Conservation (phyloP, 2,113 vertebrate genomes). For the Pterocles gutturalis region DNA sequence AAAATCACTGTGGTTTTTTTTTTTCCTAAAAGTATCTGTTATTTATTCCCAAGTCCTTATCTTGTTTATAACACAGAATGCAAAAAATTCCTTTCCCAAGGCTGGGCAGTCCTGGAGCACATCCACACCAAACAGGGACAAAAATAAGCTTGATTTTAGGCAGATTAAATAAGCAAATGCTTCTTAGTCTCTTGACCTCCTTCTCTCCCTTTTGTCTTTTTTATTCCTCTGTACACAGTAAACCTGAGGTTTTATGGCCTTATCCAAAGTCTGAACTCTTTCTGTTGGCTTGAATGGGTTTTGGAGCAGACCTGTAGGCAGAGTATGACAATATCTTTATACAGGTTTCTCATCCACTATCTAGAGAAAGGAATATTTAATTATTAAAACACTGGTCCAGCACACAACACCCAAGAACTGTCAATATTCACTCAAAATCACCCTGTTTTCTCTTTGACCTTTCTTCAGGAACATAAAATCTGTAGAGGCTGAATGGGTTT, state of each 20-base stretch:
- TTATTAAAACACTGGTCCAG: background rate
- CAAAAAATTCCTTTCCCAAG: slow-evolving; percentile 66
- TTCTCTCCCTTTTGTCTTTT: background rate
- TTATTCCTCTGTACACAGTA: background rate
- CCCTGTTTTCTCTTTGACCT: slow-evolving; percentile 11
- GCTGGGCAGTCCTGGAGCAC: background rate
- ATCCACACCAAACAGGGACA: slow-evolving; percentile 13
- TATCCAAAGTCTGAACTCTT: background rate
- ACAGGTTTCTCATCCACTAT: background rate
- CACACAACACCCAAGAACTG: background rate
- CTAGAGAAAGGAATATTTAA: background rate
- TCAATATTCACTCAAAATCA: background rate
- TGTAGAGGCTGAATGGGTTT: background rate
- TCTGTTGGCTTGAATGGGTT: background rate
- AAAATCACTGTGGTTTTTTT: background rate
- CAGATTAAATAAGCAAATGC: slow-evolving; percentile 26
- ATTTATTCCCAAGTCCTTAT: slow-evolving; percentile 61
- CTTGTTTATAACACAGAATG: slow-evolving; percentile 65
- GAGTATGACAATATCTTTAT: background rate
- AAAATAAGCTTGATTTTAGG: slow-evolving; percentile 35
- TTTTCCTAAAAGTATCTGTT: slow-evolving; percentile 6
- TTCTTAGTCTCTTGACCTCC: background rate
- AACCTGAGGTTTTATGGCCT: background rate
- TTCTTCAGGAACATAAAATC: background rate
- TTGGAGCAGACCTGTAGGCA: background rate